phyloP scores from a whole-genome alignment of 2,113 vertebrate genomes.

The Crotophaga sulcirostris region DNA sequence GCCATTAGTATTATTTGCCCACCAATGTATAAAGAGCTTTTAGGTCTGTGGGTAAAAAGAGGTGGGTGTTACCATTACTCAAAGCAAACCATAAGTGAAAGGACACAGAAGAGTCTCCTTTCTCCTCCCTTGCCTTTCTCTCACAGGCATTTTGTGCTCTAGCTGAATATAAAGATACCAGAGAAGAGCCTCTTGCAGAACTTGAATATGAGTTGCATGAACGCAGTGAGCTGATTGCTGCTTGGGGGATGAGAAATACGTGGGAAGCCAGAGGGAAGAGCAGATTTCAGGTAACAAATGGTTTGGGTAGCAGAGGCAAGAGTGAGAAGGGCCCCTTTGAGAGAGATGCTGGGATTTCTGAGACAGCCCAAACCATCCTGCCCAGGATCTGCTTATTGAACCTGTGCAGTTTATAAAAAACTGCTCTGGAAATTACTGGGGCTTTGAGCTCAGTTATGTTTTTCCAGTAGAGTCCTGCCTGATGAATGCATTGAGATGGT shows the following conservation, averaged over 20 bases:
- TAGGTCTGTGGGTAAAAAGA: background rate
- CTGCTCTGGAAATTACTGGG: background rate
- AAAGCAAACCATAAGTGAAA: background rate
- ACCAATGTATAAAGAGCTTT: background rate
- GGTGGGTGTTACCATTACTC: background rate
- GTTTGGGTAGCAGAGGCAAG: background rate
- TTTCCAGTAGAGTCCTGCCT: background rate
- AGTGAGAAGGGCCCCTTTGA: background rate
- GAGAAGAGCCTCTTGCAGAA: background rate
- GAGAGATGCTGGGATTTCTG: background rate
- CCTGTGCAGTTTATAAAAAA: background rate
- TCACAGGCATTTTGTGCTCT: background rate
- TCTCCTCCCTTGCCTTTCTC: background rate
- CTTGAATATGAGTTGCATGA: background rate
- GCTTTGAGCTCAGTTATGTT: background rate
- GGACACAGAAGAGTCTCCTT: background rate
- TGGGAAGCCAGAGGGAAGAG: background rate
- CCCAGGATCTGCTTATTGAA: background rate
- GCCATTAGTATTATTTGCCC: background rate
- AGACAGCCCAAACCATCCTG: background rate
- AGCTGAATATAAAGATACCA: background rate
- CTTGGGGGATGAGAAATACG: background rate
- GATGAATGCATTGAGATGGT: background rate
- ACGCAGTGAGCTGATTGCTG: background rate
- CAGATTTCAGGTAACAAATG: background rate